phyloP scores from a whole-genome alignment of 2,888 invertebrate genomes.

The Notodonta dromedarius region DNA sequence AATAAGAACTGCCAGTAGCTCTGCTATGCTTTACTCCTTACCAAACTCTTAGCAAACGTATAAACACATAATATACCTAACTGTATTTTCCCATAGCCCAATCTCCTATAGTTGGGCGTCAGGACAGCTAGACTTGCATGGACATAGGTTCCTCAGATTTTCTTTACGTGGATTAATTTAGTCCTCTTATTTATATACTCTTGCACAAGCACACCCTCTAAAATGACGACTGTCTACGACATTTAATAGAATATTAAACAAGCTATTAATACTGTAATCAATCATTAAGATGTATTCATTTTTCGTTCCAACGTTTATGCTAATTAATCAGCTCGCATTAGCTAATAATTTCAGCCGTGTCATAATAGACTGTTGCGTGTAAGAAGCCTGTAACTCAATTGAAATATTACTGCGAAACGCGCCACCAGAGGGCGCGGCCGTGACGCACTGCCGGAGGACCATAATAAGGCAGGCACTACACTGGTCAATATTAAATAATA shows the following conservation, averaged over 20 bases:
- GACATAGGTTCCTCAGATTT: no score
- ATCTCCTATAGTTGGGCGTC: no score
- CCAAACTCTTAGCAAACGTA: no score
- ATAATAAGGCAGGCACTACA: background rate
- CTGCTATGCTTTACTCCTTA: no score
- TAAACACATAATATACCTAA: no score
- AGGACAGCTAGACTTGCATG: no score
- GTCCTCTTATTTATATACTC: no score
- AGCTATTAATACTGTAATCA: background rate
- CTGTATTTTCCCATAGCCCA: no score
- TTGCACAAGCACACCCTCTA: no score
- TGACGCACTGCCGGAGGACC: constrained; percentile 23
- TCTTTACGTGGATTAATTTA: no score
- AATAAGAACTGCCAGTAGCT: no score
- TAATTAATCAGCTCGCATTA: constrained; percentile 3
- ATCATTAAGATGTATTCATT: background rate
- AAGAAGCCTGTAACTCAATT: constrained; percentile 30
- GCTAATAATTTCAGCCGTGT: constrained; percentile 25
- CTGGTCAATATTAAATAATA: background rate
- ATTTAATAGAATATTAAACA: background rate
- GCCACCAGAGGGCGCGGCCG: constrained; percentile 29
- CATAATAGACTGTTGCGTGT: constrained; percentile 39
- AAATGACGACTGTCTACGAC: background rate
- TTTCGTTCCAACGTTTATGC: background rate
- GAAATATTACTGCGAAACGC: constrained; percentile 26